Evolutionary conservation across 2,113 vertebrate species (phyloP).

Genomic region (Mesocricetus auratus): DNA sequence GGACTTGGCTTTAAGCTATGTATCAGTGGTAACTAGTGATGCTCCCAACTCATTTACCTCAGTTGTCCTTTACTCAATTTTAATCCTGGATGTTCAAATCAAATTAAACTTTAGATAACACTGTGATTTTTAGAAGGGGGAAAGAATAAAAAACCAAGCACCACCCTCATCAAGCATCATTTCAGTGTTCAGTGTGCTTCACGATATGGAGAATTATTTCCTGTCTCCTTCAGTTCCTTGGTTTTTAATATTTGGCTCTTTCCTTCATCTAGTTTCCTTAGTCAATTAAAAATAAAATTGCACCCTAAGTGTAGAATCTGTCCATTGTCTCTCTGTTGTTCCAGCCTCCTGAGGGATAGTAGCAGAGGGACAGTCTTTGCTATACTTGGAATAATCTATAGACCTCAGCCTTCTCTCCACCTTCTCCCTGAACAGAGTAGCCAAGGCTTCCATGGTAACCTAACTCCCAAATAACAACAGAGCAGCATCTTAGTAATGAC

Average conservation of each 20-base stretch:
- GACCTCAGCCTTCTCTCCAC: background rate
- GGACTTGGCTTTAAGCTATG: background rate
- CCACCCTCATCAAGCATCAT: background rate
- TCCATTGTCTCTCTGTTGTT: conserved; percentile 49
- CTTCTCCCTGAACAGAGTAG: background rate
- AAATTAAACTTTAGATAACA: conserved; percentile 59
- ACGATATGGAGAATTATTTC: conserved; percentile 61
- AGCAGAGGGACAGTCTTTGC: background rate
- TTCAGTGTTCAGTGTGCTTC: conserved; percentile 63
- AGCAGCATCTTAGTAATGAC: background rate
- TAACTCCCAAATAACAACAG: conserved; percentile 48
- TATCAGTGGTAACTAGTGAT: conserved; percentile 41
- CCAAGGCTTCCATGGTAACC: background rate
- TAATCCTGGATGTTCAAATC: conserved; percentile 52
- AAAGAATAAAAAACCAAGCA: background rate
- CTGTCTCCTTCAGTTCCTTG: conserved; percentile 65
- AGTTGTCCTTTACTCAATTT: conserved; percentile 63
- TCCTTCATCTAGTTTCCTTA: conserved; percentile 50
- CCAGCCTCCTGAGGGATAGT: conserved; percentile 26
- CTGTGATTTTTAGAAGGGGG: conserved; percentile 32
- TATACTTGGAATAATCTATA: background rate
- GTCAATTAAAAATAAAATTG: conserved; percentile 54
- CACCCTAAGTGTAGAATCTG: background rate
- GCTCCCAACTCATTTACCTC: conserved; percentile 42
- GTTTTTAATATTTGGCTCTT: conserved; percentile 26